Percentiles rank a stretch among this genome's conserved stretches.
Evolutionary conservation across 2,888 invertebrate genomes (phyloP).

Genomic region (Caenorhabditis sp.): DNA sequence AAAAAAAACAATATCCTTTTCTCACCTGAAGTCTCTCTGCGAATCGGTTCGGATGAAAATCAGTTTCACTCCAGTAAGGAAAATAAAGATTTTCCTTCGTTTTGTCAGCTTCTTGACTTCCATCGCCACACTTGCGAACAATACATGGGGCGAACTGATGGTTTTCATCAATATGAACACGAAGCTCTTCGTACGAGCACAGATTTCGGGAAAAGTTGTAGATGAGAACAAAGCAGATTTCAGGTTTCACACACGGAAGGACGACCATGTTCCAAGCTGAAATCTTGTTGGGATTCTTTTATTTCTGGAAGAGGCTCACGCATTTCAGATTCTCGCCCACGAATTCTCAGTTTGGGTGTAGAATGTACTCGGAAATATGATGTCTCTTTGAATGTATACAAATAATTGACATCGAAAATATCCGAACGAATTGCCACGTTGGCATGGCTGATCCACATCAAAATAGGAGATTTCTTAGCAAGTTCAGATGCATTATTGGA

Average conservation of each 20-base stretch:
- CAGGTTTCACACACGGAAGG: conserved; percentile 19
- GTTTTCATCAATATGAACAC: conserved; percentile 8
- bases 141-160: conserved; percentile 22
- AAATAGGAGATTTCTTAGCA: conserved; percentile 31
- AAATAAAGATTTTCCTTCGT: conserved; percentile 32
- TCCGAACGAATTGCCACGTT: conserved; percentile 33
- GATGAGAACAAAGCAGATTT: conserved; percentile 32
- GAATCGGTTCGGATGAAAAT: conserved; percentile 40
- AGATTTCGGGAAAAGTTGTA: conserved; percentile 38
- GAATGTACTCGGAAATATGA: conserved; percentile 19
- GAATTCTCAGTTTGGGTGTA: conserved; percentile 8
- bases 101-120: neutral
- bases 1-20: too few species aligned
- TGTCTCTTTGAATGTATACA: conserved; percentile 8
- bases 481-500: neutral
- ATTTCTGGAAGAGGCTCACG: conserved; percentile 5
- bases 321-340: conserved; percentile 5
- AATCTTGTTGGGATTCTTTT: neutral
- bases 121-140: neutral
- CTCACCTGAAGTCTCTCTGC: conserved; percentile 13
- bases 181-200: conserved; percentile 26
- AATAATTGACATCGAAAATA: conserved; percentile 29
- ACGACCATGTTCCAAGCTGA: conserved; percentile 42
- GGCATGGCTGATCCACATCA: conserved; percentile 39
- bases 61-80: conserved; percentile 28